These are phyloP conservation scores for Zaprionus nigranus DNA, from an alignment of 1,140 invertebrate genomes.

Conservation along the genomic window DNA sequence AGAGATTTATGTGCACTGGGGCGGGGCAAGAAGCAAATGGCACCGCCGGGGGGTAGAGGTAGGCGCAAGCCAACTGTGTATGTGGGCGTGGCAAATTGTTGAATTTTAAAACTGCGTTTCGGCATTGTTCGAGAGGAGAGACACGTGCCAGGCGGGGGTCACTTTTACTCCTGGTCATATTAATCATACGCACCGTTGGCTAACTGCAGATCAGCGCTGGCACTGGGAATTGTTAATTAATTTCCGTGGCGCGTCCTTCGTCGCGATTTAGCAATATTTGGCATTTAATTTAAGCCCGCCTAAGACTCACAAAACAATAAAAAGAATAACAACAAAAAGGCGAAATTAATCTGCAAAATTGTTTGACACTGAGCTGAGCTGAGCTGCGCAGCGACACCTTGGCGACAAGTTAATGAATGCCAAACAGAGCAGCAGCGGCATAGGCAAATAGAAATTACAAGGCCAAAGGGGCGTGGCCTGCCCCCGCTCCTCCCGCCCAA, in stretches of 20 bases:
- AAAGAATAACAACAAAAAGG: slow-evolving; percentile 55
- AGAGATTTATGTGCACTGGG: slow-evolving; percentile 66
- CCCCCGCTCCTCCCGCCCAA: no score
- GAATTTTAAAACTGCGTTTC: slow-evolving; percentile 18
- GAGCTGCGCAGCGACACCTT: slow-evolving; percentile 41
- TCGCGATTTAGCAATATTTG: slow-evolving; percentile 57
- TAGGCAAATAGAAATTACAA: slow-evolving; percentile 40
- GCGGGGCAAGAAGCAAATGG: not conserved
- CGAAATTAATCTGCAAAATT: slow-evolving; percentile 72
- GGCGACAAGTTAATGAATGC: slow-evolving; percentile 50
- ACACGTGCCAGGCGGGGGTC: slow-evolving; percentile 31
- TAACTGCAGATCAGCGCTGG: not conserved
- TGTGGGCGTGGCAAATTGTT: slow-evolving; percentile 31
- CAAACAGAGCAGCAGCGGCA: slow-evolving; percentile 25
- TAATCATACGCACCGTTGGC: slow-evolving; percentile 71
- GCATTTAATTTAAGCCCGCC: slow-evolving; percentile 62
- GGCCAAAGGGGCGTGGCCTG: slow-evolving; percentile 28
- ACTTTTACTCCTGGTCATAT: slow-evolving; percentile 48
- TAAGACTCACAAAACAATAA: slow-evolving; percentile 22
- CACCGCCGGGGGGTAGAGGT: slow-evolving; percentile 4
- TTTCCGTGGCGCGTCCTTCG: slow-evolving; percentile 28
- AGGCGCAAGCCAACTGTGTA: slow-evolving; percentile 45
- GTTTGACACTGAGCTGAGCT: slow-evolving; percentile 56
- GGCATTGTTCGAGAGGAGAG: not conserved
- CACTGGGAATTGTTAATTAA: slow-evolving; percentile 62